A percentile compares a stretch with the other conserved stretches of the same genome.
Evolutionary conservation across 2,888 invertebrate species (phyloP).

Genomic region (Agrenia bidenticulata): DNA sequence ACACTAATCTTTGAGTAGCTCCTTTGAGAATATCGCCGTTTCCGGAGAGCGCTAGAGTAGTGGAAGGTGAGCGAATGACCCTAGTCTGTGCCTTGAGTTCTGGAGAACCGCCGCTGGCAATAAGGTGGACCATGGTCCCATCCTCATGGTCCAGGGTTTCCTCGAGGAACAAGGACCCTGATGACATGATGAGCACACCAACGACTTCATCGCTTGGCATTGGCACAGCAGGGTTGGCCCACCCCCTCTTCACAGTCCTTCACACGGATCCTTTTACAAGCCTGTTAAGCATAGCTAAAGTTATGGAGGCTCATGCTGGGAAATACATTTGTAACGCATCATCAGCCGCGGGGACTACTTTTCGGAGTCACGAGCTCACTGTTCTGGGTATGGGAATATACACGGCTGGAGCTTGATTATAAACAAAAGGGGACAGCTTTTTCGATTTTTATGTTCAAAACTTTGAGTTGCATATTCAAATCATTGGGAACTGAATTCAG

Average conservation of each 20-base stretch:
- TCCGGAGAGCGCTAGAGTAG: slow-evolving; percentile 45
- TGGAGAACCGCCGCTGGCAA: slow-evolving; percentile 42
- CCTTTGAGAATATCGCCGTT: slow-evolving; percentile 49
- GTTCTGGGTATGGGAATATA: slow-evolving; percentile 44
- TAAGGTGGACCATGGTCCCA: slow-evolving; percentile 43
- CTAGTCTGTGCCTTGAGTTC: slow-evolving; percentile 50
- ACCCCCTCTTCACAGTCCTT: slow-evolving; percentile 49
- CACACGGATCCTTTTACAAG: slow-evolving; percentile 64
- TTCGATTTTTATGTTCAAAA: no score
- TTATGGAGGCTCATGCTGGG: slow-evolving; percentile 55
- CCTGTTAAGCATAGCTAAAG: slow-evolving; percentile 51
- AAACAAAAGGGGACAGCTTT: not conserved
- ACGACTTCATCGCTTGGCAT: slow-evolving; percentile 1
- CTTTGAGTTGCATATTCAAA: no score
- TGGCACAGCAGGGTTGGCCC: slow-evolving; percentile 13
- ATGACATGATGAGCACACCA: slow-evolving; percentile 8
- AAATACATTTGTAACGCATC: slow-evolving; percentile 48
- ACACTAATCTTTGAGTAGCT: slow-evolving; percentile 37
- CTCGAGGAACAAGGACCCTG: not conserved
- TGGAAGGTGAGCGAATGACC: slow-evolving; percentile 50
- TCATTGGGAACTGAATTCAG: no score
- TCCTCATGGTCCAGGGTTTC: not conserved
- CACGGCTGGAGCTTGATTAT: not conserved
- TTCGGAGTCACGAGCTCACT: slow-evolving; percentile 46
- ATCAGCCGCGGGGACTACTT: slow-evolving; percentile 44